Evolutionary conservation across 2,113 vertebrate species (phyloP), one percentile per base, ranked within the genome.

Genomic region (Myrmophylax atrothorax): DNA sequence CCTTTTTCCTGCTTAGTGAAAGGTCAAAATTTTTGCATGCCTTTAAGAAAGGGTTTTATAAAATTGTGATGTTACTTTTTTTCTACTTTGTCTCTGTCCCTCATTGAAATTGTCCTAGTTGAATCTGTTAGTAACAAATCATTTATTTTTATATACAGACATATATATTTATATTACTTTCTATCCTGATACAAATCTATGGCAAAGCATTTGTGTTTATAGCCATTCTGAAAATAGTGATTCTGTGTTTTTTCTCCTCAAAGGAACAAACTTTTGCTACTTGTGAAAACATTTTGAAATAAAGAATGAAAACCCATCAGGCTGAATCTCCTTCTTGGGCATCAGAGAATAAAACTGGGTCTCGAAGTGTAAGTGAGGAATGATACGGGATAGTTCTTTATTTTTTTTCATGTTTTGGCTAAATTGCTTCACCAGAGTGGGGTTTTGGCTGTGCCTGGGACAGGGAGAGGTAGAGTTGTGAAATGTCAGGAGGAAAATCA

Each of bases 71-170:
- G 49, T 66, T 75, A 19, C 8, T 3, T 55, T 46, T 40, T 33
- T 60, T 5, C 17, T 58, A 18, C 44, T 85, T 69, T 87, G n/a
- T 90, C 67, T 84, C 55, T 70, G 46, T 64, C 37, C 26, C 23
- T 56, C 63, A 19, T 18, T 92, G 88, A 81, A 91, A 75, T 46
- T 66, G 18, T 64, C 38, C 31, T 82, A 18, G 26, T n/a, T 69
- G 37, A 42, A 64, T 37, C 44, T 93, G 5, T 88, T 75, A 17
- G 35, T 60, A 62, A 52, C 60, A 92, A 86, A 90, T 84, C 22
- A 38, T 78, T 74, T 96, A 92, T 96, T 95, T 96, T 96, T 96
- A 47, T 96, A 94, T 50, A 38, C 2, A 78, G 18, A 90, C 10
- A 12, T 50, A 35, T 14, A 90, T 92, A 89, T 97, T 94, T 96